Evolutionary conservation across 2,113 vertebrate species (phyloP), one percentile per base, ranked within the genome.

Genomic region (Cathartes aura): DNA sequence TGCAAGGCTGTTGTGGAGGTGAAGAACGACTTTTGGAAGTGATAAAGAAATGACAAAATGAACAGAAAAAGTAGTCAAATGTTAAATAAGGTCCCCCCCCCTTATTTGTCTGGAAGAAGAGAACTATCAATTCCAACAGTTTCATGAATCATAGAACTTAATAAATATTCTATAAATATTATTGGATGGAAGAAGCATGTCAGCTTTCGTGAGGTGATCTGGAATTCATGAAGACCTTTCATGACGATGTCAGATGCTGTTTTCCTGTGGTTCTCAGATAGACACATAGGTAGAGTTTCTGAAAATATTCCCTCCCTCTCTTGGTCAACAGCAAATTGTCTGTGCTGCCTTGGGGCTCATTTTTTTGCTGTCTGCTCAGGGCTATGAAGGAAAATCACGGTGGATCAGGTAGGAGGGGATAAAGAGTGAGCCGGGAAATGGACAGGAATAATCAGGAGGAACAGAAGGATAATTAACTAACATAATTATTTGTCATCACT

Each of bases 401-500:
- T 47, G 18, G 7, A 34, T 74, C 13, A 50, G 8, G 18, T 38
- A 78, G 48, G 13, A 76, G 14, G 26, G 20, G 59, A 66, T 30
- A 64, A 81, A 53, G 24, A 70, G 30, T 18, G 23, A 79, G 23
- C 32, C 84, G 8, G 1, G 47, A 89, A 93, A 87, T 60, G 56
- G 73, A 56, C 60, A 63, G 30, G 29, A 93, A 85, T 95, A 94
- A 89, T 60, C 68, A 89, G 40, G 40, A 93, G 34, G 22, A 84
- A 63, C 27, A 91, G 56, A 89, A 92, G 16, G 32, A 43, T 59
- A 84, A 91, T 87, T 84, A 91, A 30, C 27, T 62, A 66, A 22
- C 73, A 34, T 70, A 91, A 94, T 72, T 93, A 70, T 91, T 93
- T 94, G 38, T 87, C 68, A 87, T 80, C n/a, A 81, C 64, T 78